Conservation (phyloP, 2,113 vertebrate genomes). For the Hiodon alosoides region DNA sequence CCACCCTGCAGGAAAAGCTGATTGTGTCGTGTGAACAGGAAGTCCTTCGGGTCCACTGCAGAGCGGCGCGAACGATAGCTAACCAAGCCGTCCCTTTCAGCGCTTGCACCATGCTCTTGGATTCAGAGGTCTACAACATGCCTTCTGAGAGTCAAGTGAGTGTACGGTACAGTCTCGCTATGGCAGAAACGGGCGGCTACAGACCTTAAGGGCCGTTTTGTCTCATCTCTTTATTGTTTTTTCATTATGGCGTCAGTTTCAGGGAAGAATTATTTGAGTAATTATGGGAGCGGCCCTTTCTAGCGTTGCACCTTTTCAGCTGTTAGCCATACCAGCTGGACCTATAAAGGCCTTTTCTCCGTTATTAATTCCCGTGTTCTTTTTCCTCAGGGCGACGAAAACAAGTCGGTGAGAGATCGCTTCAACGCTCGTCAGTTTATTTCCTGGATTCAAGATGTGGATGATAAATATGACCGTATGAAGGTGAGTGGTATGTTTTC, state of each 20-base stretch:
- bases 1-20: conserved; percentile 81
- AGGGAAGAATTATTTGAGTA: no score
- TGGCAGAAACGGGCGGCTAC: background rate
- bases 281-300: background rate
- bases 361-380: conserved; percentile 13
- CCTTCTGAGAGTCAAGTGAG: conserved; percentile 92
- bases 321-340: background rate
- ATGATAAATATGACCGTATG: conserved; percentile 97
- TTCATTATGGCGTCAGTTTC: no score
- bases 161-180: background rate
- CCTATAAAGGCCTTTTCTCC: background rate
- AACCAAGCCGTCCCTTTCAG: conserved; percentile 98
- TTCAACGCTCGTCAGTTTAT: conserved; percentile 98
- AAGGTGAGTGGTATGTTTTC: conserved; percentile 66
- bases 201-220: background rate
- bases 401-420: conserved; percentile 95
- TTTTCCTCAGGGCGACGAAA: conserved; percentile 82
- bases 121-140: conserved; percentile 99
- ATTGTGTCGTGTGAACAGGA: conserved; percentile 99
- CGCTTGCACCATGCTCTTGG: conserved; percentile 97
- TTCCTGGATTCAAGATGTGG: conserved; percentile 97
- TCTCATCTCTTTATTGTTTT: no score
- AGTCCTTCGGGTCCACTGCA: conserved; percentile 90
- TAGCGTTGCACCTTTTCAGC: background rate
- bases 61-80: conserved; percentile 93